Evolutionary conservation across 2,797 vertebrate species (phyloP), one percentile per base, ranked within the genome.

Genomic region (Nannoperca australis): DNA sequence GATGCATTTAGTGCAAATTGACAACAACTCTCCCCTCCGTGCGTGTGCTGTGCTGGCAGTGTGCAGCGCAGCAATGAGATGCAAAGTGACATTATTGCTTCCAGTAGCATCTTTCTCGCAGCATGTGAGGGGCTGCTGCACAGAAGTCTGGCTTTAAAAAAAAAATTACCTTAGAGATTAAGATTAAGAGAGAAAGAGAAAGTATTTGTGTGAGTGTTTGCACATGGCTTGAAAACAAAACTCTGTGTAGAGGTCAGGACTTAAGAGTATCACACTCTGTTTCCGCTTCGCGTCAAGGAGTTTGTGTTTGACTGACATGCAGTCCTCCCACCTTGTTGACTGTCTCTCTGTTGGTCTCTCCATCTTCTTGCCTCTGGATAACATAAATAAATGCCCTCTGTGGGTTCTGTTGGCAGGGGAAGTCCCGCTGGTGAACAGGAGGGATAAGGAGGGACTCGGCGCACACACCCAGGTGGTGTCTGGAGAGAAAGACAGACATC

Each of bases 1-100:
- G 70, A 88, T 88, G 76, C 79, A 77, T 89, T 89, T 81, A 64
- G 74, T 64, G 59, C 62, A 80, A 90, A 81, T 74, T 70, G 65
- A 89, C 84, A 87, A 81, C 76, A 85, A 58, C 73, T 69, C 73
- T 81, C 47, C 32, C 30, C 70, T 58, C 17, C 45, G 27, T 86
- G 60, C 81, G 67, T 85, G 63, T 88, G 87, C 88, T 85, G 84
- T 58, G 77, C 82, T 85, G 66, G 83, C 84, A 71, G 76, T 75
- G 89, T 89, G 84, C 86, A 88, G 79, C 2, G 7, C 78, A 85
- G 83, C 84, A 87, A 72, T 78, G 76, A 91, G 74, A 93, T 92
- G 81, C 70, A 90, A 83, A 89, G 88, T 91, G 92, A 92, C 91
- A 89, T 91, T 88, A 86, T 68, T 90, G 90, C 92, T 89, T 90